Percentiles rank a stretch among this genome's conserved stretches.
phyloP scores from a whole-genome alignment of 2,888 invertebrate species.

The Spodoptera picta region DNA sequence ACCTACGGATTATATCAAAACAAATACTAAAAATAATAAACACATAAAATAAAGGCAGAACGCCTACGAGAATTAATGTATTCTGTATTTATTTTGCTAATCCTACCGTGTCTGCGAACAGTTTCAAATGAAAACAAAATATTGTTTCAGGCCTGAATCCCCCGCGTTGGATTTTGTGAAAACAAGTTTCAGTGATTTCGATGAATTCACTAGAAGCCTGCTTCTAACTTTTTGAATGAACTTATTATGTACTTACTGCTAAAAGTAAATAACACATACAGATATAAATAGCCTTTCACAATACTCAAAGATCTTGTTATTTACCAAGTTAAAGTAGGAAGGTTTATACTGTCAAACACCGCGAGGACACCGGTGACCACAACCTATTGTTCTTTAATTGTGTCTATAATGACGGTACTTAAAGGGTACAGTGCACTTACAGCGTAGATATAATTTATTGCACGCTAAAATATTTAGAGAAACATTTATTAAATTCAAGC shows the following conservation, averaged over 20 bases:
- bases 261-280: too few relatives aligned
- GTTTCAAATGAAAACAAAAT: conserved; percentile 65
- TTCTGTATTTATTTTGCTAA: conserved; percentile 58
- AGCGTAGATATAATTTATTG: too few relatives aligned
- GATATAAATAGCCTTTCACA: too few relatives aligned
- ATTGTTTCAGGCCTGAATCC: conserved; percentile 59
- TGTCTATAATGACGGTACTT: too few relatives aligned
- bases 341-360: too few relatives aligned
- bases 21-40: conserved; percentile 22
- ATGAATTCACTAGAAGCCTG: conserved; percentile 11
- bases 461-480: too few relatives aligned
- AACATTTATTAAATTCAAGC: too few relatives aligned
- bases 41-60: conserved; percentile 17
- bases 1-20: not conserved
- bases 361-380: too few relatives aligned
- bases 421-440: too few relatives aligned
- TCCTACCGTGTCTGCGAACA: conserved; percentile 48
- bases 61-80: conserved; percentile 37
- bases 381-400: too few relatives aligned
- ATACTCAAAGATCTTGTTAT: too few relatives aligned
- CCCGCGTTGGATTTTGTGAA: conserved; percentile 48
- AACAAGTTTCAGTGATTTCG: conserved; percentile 48
- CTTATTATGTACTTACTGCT: conserved; percentile 2
- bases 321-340: too few relatives aligned
- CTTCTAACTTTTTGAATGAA: conserved; percentile 1